Conservation (phyloP, 2,113 vertebrate species). For the Thamnophis sirtalis region DNA sequence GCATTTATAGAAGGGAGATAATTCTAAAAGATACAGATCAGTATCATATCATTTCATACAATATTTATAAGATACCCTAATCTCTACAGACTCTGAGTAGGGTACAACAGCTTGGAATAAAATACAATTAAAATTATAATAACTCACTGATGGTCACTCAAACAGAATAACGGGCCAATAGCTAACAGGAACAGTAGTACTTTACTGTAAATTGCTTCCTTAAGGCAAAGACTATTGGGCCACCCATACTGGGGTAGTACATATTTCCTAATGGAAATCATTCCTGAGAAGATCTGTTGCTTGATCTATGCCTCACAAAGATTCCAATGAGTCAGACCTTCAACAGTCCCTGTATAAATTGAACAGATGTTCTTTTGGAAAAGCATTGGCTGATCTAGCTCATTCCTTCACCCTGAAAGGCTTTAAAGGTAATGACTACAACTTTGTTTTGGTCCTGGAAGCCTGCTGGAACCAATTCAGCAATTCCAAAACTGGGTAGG, state of each 20-base stretch:
- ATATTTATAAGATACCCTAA: background rate
- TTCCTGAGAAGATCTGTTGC: background rate
- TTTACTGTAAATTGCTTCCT: background rate
- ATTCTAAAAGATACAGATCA: background rate
- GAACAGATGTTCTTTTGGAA: background rate
- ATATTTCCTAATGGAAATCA: background rate
- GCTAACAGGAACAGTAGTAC: background rate
- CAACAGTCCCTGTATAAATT: background rate
- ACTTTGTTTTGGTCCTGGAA: background rate
- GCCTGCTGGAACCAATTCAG: background rate
- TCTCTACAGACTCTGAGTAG: background rate
- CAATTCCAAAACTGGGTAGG: background rate
- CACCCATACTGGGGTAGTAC: background rate
- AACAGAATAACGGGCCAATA: background rate
- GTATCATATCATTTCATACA: background rate
- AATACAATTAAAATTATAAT: background rate
- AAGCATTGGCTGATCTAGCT: background rate
- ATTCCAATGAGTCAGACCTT: background rate
- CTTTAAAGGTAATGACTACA: background rate
- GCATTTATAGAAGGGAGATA: background rate
- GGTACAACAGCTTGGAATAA: background rate
- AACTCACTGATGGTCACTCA: background rate
- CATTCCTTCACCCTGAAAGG: background rate
- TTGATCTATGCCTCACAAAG: background rate
- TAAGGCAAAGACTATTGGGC: background rate